Evolutionary conservation across 2,113 vertebrate genomes (phyloP).

Genomic region (Ranitomeya imitator): DNA sequence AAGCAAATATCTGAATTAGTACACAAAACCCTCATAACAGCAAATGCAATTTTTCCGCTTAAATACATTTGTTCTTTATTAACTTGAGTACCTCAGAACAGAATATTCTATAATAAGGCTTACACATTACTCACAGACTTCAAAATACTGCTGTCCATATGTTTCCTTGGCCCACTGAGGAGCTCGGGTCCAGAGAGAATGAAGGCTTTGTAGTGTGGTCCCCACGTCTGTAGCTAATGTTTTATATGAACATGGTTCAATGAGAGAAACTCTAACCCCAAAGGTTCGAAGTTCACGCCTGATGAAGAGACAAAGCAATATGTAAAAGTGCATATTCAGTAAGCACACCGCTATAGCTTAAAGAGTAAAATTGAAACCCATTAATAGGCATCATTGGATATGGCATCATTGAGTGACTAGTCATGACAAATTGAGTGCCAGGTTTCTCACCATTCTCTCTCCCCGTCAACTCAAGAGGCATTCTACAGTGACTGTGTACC

Average conservation of each 20-base stretch:
- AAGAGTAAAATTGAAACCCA: no score
- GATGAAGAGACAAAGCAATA: not conserved
- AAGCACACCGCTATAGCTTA: not conserved
- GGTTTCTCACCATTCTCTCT: no score
- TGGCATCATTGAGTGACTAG: no score
- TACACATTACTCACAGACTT: constrained; percentile 66
- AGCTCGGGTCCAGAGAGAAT: constrained; percentile 64
- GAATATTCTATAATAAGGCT: no score
- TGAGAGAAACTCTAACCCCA: constrained; percentile 69
- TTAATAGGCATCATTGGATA: no score
- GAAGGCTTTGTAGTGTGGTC: constrained; percentile 36
- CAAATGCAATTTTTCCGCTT: no score
- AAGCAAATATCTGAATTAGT: not conserved
- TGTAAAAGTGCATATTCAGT: not conserved
- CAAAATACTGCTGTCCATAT: constrained; percentile 61
- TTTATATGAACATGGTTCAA: constrained; percentile 71
- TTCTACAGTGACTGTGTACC: no score
- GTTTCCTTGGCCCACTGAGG: constrained; percentile 47
- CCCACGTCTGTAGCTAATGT: constrained; percentile 49
- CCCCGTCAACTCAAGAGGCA: no score
- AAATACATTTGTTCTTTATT: no score
- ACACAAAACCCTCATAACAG: no score
- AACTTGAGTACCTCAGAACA: no score
- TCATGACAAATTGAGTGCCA: no score
- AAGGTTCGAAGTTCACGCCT: constrained; percentile 71